Evolutionary conservation across 1,140 invertebrate genomes (phyloP).

Genomic region (Gonatopus flavifemur): DNA sequence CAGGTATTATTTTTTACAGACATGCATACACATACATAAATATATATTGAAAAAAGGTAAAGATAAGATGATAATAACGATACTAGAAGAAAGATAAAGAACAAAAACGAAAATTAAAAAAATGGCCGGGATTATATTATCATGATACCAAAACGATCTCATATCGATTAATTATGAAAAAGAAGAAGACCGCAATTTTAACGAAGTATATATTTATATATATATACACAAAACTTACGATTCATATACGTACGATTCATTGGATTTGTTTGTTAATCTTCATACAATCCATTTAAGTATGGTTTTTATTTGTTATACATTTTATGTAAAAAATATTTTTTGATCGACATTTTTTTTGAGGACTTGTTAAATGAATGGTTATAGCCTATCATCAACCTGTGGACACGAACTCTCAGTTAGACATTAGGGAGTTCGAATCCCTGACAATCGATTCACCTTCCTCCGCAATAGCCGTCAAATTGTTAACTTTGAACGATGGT

Average conservation of each 20-base stretch:
- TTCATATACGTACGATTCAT: conserved; percentile 36
- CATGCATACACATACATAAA: background rate
- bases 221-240: background rate
- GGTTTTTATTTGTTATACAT: no score
- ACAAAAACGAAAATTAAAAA: conserved; percentile 35
- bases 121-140: conserved; percentile 49
- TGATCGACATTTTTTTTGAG: no score
- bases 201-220: no score
- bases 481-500: no score
- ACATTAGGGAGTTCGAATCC: no score
- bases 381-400: no score
- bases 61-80: conserved; percentile 2
- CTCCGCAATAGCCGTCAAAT: no score
- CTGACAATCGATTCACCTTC: no score
- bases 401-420: no score
- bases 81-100: conserved; percentile 9
- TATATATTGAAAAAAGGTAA: background rate
- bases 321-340: no score
- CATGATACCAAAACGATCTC: conserved; percentile 58
- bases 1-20: conserved; percentile 1
- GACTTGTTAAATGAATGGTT: no score
- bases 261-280: conserved; percentile 18
- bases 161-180: conserved; percentile 53
- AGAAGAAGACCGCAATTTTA: conserved; percentile 49
- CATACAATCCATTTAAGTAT: conserved; percentile 9